These are phyloP conservation scores for Setophaga petechia DNA, from an alignment of 2,113 vertebrate genomes.

Conservation along the genomic window DNA sequence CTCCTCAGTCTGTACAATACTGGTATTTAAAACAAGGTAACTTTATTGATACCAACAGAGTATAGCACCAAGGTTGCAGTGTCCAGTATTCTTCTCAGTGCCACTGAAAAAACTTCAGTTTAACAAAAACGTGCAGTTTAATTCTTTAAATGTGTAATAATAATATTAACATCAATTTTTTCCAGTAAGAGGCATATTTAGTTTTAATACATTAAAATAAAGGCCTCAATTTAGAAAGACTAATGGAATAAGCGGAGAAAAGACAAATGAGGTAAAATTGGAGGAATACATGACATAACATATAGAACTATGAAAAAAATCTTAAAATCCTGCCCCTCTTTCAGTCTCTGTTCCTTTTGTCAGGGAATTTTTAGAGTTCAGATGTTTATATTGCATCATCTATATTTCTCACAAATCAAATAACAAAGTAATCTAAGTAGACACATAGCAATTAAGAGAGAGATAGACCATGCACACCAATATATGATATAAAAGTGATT, in stretches of 20 bases:
- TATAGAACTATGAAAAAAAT: neutral
- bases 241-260: neutral
- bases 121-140: neutral
- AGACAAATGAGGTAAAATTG: neutral
- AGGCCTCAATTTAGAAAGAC: neutral
- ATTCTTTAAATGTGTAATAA: neutral
- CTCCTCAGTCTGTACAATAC: neutral
- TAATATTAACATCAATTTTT: neutral
- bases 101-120: neutral
- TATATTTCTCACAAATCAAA: neutral
- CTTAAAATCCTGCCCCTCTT: neutral
- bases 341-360: neutral
- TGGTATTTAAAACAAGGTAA: conserved; percentile 11
- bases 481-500: neutral
- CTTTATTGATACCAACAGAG: neutral
- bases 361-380: neutral
- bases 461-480: neutral
- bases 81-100: neutral
- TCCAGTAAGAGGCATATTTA: neutral
- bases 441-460: neutral
- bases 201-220: neutral
- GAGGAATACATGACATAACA: neutral
- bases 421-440: neutral
- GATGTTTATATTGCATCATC: neutral
- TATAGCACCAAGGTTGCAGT: neutral